A percentile compares a stretch with the other conserved stretches of the same genome.
Conservation (phyloP, 2,113 vertebrate genomes). For the Macrotus californicus region DNA sequence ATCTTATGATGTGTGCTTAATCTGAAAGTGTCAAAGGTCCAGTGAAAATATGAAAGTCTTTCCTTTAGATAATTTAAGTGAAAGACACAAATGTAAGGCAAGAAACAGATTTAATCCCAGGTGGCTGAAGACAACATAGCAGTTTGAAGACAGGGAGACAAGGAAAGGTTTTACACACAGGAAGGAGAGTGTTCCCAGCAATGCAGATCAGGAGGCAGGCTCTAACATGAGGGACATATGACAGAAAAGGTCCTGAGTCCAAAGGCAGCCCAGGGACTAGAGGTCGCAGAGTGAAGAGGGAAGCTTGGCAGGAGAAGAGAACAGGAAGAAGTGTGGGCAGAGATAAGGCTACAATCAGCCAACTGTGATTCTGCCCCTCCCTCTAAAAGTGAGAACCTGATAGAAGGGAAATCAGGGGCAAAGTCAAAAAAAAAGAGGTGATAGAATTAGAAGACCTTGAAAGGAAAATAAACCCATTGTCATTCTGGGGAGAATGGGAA, state of each 20-base stretch:
- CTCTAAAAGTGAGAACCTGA: constrained; percentile 23
- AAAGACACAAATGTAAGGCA: background rate
- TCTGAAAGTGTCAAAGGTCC: background rate
- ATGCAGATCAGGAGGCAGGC: background rate
- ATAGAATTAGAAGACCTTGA: constrained; percentile 14
- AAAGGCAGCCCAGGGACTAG: background rate
- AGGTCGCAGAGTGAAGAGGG: constrained; percentile 40
- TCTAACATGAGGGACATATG: background rate
- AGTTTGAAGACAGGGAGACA: background rate
- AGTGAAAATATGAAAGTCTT: background rate
- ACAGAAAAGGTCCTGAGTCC: background rate
- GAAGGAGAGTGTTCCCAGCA: background rate
- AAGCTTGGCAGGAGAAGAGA: constrained; percentile 44
- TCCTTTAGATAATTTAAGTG: background rate
- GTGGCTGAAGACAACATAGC: background rate
- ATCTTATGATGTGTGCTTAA: background rate
- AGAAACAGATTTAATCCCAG: background rate
- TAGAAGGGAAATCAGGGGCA: constrained; percentile 11
- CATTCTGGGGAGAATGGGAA: background rate
- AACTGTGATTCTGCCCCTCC: background rate
- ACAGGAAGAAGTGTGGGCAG: constrained; percentile 57
- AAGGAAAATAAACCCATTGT: background rate
- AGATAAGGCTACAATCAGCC: constrained; percentile 51
- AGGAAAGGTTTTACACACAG: background rate
- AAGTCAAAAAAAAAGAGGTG: constrained; percentile 35